Percentiles rank a stretch among this genome's conserved stretches.
phyloP scores from a whole-genome alignment of 2,797 vertebrate species.

The Danio kyathit region DNA sequence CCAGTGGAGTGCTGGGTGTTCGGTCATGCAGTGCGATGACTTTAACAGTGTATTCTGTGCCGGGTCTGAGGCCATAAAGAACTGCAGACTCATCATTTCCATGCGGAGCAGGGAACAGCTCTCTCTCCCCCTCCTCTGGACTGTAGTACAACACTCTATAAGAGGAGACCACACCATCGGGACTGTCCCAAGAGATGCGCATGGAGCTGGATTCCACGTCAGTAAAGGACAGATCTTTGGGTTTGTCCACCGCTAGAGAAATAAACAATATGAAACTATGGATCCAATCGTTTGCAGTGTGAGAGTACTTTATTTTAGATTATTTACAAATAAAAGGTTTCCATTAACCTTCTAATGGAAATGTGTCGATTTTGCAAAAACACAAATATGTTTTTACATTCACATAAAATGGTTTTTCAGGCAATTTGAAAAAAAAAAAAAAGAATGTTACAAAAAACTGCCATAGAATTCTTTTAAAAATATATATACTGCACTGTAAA shows the following conservation, averaged over 20 bases:
- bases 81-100: constrained; percentile 89
- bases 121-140: constrained; percentile 92
- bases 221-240: constrained; percentile 94
- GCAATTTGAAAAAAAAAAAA: no score
- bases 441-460: no score
- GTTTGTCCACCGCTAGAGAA: constrained; percentile 88
- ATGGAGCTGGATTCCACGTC: constrained; percentile 94
- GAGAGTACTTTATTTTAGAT: no score
- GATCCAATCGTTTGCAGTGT: neutral
- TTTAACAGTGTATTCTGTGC: constrained; percentile 97
- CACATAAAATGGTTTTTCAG: no score
- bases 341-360: no score
- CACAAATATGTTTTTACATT: no score
- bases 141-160: constrained; percentile 93
- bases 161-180: constrained; percentile 91
- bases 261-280: constrained; percentile 1
- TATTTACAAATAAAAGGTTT: no score
- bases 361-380: no score
- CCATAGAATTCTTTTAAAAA: no score
- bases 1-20: constrained; percentile 90
- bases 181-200: constrained; percentile 95
- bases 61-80: constrained; percentile 91
- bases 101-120: constrained; percentile 88
- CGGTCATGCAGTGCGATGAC: constrained; percentile 93
- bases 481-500: no score